Evolutionary conservation across 2,113 vertebrate species (phyloP).

Genomic region (Recurvirostra avosetta): DNA sequence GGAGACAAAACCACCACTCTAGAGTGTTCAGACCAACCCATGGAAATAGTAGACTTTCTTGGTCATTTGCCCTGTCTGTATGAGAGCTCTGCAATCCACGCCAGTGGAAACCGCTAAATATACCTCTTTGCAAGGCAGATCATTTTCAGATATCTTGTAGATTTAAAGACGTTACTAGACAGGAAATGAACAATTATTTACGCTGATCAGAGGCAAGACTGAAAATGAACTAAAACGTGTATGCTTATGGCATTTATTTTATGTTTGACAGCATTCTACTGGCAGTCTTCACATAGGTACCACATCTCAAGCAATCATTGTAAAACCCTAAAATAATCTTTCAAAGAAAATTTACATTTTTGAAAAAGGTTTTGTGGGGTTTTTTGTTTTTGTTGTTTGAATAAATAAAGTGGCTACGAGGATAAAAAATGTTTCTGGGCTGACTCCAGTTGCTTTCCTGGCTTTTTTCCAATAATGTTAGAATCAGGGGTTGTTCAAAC

Average conservation of each 20-base stretch:
- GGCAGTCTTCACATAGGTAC: background rate
- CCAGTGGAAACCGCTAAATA: background rate
- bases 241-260: background rate
- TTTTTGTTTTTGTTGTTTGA: background rate
- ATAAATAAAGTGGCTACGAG: background rate
- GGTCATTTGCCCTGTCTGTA: background rate
- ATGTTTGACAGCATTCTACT: background rate
- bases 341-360: background rate
- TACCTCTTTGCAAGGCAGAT: background rate
- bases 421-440: slow-evolving; percentile 32
- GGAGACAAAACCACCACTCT: background rate
- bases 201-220: background rate
- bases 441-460: slow-evolving; percentile 49
- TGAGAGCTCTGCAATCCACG: background rate
- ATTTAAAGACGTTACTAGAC: background rate
- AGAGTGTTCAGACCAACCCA: background rate
- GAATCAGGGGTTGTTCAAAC: slow-evolving; percentile 39
- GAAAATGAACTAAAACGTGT: background rate
- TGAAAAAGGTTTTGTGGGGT: background rate
- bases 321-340: background rate
- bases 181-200: background rate
- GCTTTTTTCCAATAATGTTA: slow-evolving; percentile 46
- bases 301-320: background rate
- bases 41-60: background rate
- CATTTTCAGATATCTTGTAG: background rate